A percentile compares a stretch with the other conserved stretches of the same genome.
Evolutionary conservation across 2,797 vertebrate species (phyloP).

Genomic region (Trematomus bernacchii): DNA sequence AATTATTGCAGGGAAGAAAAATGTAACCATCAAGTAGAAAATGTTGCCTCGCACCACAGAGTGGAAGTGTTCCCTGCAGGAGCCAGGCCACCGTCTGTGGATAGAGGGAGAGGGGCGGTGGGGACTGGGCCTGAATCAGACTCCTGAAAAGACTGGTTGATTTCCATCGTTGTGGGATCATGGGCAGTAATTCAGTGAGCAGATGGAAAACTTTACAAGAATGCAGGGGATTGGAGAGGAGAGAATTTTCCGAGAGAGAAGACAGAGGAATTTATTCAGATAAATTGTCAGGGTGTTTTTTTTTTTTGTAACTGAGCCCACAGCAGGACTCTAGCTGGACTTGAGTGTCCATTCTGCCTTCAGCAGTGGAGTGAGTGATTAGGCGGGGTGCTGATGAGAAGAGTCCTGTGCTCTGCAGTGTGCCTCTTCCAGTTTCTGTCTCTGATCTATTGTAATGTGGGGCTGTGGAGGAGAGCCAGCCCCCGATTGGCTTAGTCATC

Average conservation of each 20-base stretch:
- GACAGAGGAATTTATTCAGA: conserved; percentile 54
- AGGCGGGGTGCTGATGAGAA: conserved; percentile 58
- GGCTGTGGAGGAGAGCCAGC: conserved; percentile 54
- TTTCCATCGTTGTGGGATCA: conserved; percentile 73
- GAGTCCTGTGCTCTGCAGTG: conserved; percentile 49
- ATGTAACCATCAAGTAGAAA: conserved; percentile 40
- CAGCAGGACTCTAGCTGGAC: conserved; percentile 41
- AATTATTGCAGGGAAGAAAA: conserved; percentile 17
- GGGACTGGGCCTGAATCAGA: conserved; percentile 59
- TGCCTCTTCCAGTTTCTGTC: conserved; percentile 40
- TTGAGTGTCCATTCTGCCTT: conserved; percentile 45
- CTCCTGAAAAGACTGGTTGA: conserved; percentile 66
- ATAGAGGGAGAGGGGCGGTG: conserved; percentile 30
- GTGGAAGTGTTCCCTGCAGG: conserved; percentile 64
- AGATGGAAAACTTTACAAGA: conserved; percentile 74
- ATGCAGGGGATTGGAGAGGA: conserved; percentile 10
- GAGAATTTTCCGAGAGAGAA: conserved; percentile 18
- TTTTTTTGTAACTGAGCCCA: conserved; percentile 50
- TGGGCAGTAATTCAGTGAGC: conserved; percentile 66
- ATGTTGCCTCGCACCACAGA: conserved; percentile 53
- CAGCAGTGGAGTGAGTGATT: conserved; percentile 51
- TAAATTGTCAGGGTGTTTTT: conserved; percentile 57
- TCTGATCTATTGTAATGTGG: conserved; percentile 61
- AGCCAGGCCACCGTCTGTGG: conserved; percentile 67
- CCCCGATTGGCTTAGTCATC: conserved; percentile 38